Percentiles rank a stretch among this genome's conserved stretches.
Conservation (phyloP, 2,888 invertebrate genomes). For the Anarsia innoxiella region DNA sequence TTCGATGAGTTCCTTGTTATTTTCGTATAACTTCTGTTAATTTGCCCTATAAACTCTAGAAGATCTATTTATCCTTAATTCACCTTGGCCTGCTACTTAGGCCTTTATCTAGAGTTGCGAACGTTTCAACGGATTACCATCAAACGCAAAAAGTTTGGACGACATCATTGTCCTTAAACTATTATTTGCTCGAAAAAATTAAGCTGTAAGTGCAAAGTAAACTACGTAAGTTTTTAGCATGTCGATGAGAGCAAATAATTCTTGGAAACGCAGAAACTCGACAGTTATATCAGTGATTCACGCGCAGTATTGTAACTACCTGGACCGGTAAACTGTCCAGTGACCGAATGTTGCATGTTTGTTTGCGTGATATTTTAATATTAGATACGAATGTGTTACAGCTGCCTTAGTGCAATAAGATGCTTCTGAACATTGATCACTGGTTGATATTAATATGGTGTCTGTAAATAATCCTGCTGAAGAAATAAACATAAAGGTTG, state of each 20-base stretch:
- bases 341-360: constrained; percentile 22
- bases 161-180: constrained; percentile 12
- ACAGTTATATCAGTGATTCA: constrained; percentile 70
- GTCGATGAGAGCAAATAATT: constrained; percentile 51
- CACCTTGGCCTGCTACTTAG: too few species aligned
- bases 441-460: too few species aligned
- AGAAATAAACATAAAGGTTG: constrained; percentile 15
- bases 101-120: too few species aligned
- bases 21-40: too few species aligned
- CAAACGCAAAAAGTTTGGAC: too few species aligned
- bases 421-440: too few species aligned
- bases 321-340: constrained; percentile 53
- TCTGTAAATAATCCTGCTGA: constrained; percentile 7
- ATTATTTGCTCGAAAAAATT: constrained; percentile 13
- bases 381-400: background rate
- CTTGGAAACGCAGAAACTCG: constrained; percentile 51
- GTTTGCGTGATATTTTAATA: constrained; percentile 23
- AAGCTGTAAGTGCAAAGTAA: constrained; percentile 20
- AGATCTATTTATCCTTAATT: too few species aligned
- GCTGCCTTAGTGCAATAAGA: too few species aligned
- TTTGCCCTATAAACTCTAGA: too few species aligned
- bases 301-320: constrained; percentile 45
- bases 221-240: constrained; percentile 43
- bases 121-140: too few species aligned
- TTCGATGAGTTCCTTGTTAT: too few species aligned